Base-by-base conservation (phyloP, 2,113 vertebrate species). In the Petroica traversi region DNA sequence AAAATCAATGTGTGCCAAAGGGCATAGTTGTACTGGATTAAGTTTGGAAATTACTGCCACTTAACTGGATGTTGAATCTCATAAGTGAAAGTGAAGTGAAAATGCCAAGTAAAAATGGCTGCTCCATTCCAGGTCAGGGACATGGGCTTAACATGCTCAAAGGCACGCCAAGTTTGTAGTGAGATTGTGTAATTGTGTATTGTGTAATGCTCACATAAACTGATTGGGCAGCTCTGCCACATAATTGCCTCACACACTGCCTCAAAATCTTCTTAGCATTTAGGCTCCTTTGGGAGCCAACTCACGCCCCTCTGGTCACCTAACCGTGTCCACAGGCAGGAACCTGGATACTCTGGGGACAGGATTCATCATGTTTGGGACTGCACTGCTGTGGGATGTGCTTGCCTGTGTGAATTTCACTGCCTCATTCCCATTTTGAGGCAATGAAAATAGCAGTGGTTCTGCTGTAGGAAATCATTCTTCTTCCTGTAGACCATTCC, bases 101-200 rank as follows among this genome's bases (percentile, higher is more conserved):
- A 89, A 45, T 49, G 15, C 58, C 13, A 23, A 28, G 36, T 61
- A 61, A 45, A 85, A 85, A 28, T 24, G 26, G 33, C 25, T 88
- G 5, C 79, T 81, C 55, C 22, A 7, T 54, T 59, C 33, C 31
- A 92, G 34, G 49, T 19, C 51, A 61, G 5, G 4, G 45, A 25
- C 24, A 25, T 14, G 46, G 38, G 19, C 28, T 84, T 36, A 55
- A 43, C 0, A 2, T 38, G 23, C 4, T 5, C 28, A 40, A 57
- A 66, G n/a, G 57, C 5, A 4, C 2, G 0, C 34, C 0, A 5
- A 29, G 12, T 75, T 51, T 55, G 51, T 54, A 59, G 23, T 14
- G 33, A 74, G 92, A 19, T 14, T n/a, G n/a, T n/a, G n/a, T n/a
- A n/a, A n/a, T n/a, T n/a, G n/a, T n/a, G n/a, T 8, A 1, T 61